Conservation (phyloP, 2,797 vertebrate genomes). For the Malacoraja senta region DNA sequence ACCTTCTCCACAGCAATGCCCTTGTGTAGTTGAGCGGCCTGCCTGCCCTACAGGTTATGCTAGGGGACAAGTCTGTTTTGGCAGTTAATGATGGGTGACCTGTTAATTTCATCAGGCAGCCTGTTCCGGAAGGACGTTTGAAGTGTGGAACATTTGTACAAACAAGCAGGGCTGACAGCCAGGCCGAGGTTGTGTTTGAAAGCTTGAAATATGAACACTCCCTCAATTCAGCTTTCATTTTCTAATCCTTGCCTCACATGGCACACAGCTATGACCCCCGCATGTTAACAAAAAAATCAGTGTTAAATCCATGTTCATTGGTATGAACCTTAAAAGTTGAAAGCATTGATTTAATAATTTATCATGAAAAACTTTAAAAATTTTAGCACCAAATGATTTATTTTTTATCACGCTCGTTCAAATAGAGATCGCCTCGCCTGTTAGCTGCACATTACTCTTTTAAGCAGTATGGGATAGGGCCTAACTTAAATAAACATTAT, state of each 20-base stretch:
- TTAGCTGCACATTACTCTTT: not conserved
- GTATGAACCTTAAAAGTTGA: not conserved
- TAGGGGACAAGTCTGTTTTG: constrained; percentile 26
- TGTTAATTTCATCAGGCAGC: constrained; percentile 33
- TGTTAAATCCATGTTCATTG: constrained; percentile 12
- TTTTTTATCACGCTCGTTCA: not conserved
- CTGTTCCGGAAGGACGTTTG: constrained; percentile 32
- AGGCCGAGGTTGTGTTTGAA: constrained; percentile 27
- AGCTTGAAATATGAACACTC: constrained; percentile 30
- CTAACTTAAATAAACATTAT: not conserved
- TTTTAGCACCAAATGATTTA: not conserved
- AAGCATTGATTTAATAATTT: not conserved
- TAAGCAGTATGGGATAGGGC: not conserved
- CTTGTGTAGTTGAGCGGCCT: constrained; percentile 20
- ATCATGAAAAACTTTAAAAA: not conserved
- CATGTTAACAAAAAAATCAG: not conserved
- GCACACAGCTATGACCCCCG: not conserved
- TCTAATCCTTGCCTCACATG: not conserved
- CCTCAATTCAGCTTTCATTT: constrained; percentile 26
- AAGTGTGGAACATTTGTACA: constrained; percentile 36
- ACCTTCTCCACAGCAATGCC: constrained; percentile 29
- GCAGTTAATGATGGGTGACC: constrained; percentile 36
- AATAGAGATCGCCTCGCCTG: not conserved
- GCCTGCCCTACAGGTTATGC: constrained; percentile 24
- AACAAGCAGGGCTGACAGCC: constrained; percentile 34